These are phyloP conservation scores for Halisarca cf. caerulea DNA, from an alignment of 37 sponge, comb jelly and placozoan genomes.

Conservation along the genomic window DNA sequence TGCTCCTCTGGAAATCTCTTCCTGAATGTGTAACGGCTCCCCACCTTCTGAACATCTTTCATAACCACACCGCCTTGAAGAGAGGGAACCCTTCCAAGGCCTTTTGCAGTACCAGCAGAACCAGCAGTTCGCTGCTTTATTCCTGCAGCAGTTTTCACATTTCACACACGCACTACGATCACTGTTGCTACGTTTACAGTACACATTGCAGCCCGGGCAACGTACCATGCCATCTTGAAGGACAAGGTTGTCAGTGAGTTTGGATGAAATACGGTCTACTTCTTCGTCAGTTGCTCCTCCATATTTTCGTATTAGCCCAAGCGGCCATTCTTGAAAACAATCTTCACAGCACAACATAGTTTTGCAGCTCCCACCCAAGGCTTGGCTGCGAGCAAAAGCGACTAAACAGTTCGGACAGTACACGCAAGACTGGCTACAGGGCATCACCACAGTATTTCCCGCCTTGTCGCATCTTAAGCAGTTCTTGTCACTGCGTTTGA, in stretches of 20 bases:
- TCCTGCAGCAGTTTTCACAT: background rate
- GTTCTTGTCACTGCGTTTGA: too few relatives aligned
- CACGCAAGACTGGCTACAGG: too few relatives aligned
- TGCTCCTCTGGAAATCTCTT: background rate
- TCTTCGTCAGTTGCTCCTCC: background rate
- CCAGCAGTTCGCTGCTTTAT: background rate
- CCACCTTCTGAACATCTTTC: background rate
- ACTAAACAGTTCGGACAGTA: too few relatives aligned
- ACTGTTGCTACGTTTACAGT: background rate
- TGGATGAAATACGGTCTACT: background rate
- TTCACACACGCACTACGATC: background rate
- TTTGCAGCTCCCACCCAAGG: too few relatives aligned
- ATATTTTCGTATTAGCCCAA: too few relatives aligned
- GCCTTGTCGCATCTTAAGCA: too few relatives aligned
- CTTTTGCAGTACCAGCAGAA: background rate
- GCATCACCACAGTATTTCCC: too few relatives aligned
- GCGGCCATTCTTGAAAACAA: too few relatives aligned
- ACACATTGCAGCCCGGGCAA: background rate
- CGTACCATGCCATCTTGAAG: background rate
- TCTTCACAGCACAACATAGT: too few relatives aligned
- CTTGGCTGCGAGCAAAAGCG: too few relatives aligned
- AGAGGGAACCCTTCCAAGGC: background rate
- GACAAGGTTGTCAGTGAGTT: background rate
- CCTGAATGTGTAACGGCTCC: background rate
- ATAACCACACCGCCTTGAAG: background rate